These are phyloP conservation scores for Nephrotoma guestfalica DNA, from an alignment of 2,888 invertebrate genomes.

Conservation along the genomic window DNA sequence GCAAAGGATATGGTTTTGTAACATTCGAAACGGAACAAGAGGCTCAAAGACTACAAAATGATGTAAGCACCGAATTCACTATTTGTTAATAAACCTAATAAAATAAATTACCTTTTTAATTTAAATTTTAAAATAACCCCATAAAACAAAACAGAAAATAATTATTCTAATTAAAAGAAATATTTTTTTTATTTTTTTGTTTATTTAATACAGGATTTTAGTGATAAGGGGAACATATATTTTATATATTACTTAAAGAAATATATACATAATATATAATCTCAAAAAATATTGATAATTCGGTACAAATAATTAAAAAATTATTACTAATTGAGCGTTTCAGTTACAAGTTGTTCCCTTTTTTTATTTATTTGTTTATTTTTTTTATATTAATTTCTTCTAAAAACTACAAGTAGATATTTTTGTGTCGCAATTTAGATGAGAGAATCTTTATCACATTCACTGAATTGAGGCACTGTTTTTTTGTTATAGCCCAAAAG, in stretches of 20 bases:
- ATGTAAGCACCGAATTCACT: conserved; percentile 34
- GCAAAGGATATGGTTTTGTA: conserved; percentile 62
- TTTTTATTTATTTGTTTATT: not conserved
- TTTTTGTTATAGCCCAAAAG: not conserved
- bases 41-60: conserved; percentile 56
- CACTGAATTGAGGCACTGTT: conserved; percentile 3
- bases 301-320: not conserved
- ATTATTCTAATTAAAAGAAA: conserved; percentile 1
- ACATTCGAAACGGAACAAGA: conserved; percentile 81
- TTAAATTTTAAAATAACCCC: not conserved
- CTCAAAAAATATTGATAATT: not conserved
- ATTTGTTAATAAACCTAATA: not conserved
- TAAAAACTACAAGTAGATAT: not conserved
- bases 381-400: not conserved
- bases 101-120: not conserved
- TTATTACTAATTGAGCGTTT: conserved; percentile 1
- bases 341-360: conserved; percentile 3
- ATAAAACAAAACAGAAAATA: not conserved
- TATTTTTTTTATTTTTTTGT: not conserved
- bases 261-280: not conserved
- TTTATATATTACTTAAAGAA: not conserved
- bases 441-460: conserved; percentile 1
- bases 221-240: not conserved
- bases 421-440: conserved; percentile 5
- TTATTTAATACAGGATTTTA: conserved; percentile 3